phyloP scores from a whole-genome alignment of 1,140 invertebrate species.

The Philotrypesis tridentata region DNA sequence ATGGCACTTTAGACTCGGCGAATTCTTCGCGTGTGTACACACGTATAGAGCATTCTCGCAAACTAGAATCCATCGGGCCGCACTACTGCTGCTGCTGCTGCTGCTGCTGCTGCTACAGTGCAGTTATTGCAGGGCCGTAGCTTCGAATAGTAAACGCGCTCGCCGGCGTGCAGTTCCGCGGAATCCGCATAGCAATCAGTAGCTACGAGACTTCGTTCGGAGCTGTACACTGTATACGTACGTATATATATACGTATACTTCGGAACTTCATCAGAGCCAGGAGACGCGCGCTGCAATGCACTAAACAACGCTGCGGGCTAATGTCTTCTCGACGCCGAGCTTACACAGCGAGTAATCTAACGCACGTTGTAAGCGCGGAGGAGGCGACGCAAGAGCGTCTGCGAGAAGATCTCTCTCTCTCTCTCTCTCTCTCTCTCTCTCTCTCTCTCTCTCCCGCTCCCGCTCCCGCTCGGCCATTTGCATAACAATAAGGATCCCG shows the following conservation, averaged over 20 bases:
- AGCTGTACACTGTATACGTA: too few relatives aligned
- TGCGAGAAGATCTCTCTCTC: conserved; percentile 17
- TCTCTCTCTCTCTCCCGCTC: conserved; percentile 11
- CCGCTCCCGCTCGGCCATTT: conserved; percentile 25
- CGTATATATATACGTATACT: background rate
- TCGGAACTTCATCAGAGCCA: conserved; percentile 19
- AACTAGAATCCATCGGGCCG: background rate
- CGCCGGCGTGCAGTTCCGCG: too few relatives aligned
- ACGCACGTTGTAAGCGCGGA: background rate
- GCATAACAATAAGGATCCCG: conserved; percentile 50
- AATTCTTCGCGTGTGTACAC: background rate
- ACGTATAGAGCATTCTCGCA: too few relatives aligned
- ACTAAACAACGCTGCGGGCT: background rate
- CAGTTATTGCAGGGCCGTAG: too few relatives aligned
- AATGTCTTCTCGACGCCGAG: conserved; percentile 27
- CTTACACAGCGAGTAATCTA: conserved; percentile 42
- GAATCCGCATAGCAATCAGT: background rate
- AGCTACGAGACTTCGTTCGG: background rate
- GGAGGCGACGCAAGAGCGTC: conserved; percentile 35
- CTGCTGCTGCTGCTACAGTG: too few relatives aligned
- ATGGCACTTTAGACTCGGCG: background rate
- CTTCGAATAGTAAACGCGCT: too few relatives aligned
- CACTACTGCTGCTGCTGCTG: too few relatives aligned
- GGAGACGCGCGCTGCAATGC: background rate
- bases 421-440: background rate